Percentiles rank a stretch among this genome's conserved stretches.
These are phyloP conservation scores for Acarapis woodi DNA, from an alignment of 1,140 invertebrate species.

Conservation along the genomic window DNA sequence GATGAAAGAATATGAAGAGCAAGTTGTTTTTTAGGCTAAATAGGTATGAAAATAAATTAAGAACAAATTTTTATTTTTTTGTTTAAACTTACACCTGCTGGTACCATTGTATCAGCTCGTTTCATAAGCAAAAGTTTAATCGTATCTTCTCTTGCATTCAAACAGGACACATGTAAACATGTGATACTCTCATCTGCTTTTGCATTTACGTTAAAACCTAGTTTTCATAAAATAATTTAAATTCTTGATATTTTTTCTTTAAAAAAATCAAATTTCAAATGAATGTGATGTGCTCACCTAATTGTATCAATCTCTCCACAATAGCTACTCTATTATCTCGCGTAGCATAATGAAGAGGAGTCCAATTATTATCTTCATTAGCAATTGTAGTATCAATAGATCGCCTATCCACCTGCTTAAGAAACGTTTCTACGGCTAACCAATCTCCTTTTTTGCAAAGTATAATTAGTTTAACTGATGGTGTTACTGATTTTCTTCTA, in stretches of 20 bases:
- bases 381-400: not conserved
- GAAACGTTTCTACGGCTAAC: conserved; percentile 12
- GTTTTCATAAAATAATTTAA: not conserved
- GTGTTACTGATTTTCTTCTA: no score
- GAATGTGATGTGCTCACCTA: no score
- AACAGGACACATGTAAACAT: conserved; percentile 64
- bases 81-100: conserved; percentile 59
- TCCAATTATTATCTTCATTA: conserved; percentile 50
- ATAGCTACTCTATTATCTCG: conserved; percentile 68
- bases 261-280: not conserved
- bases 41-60: not conserved
- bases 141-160: conserved; percentile 76
- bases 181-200: conserved; percentile 76
- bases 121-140: conserved; percentile 61
- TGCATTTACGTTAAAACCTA: conserved; percentile 58
- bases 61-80: not conserved
- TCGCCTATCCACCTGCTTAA: conserved; percentile 10
- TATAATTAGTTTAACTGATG: conserved; percentile 7
- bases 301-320: conserved; percentile 58
- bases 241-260: not conserved
- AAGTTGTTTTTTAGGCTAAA: conserved; percentile 31
- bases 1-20: conserved; percentile 67
- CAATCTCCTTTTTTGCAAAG: conserved; percentile 13
- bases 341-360: conserved; percentile 71
- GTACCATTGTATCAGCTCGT: conserved; percentile 61